These are phyloP conservation scores for Saccostrea glomerata DNA, from an alignment of 1,140 invertebrate species.

Conservation along the genomic window DNA sequence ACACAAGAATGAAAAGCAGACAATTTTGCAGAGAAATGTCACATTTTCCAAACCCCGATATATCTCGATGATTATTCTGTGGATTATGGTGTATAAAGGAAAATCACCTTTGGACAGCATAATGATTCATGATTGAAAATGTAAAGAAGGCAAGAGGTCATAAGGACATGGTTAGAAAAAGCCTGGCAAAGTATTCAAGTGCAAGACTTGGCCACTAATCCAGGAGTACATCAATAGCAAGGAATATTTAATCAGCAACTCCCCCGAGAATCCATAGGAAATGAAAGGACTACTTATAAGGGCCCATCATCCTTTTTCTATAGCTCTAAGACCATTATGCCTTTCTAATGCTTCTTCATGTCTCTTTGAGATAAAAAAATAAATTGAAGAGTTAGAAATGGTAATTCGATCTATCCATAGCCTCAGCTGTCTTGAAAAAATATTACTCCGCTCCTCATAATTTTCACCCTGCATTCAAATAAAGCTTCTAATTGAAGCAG, in stretches of 20 bases:
- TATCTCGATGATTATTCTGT: slow-evolving; percentile 2
- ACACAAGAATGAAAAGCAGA: slow-evolving; percentile 29
- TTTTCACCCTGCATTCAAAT: slow-evolving; percentile 28
- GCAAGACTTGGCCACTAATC: background rate
- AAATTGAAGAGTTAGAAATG: background rate
- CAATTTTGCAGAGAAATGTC: slow-evolving; percentile 34
- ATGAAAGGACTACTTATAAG: slow-evolving; percentile 34
- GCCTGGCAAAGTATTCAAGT: background rate
- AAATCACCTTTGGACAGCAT: slow-evolving; percentile 30
- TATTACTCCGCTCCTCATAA: slow-evolving; percentile 33
- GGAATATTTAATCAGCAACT: slow-evolving; percentile 32
- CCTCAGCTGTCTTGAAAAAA: slow-evolving; percentile 26
- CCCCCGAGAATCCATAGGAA: slow-evolving; percentile 29
- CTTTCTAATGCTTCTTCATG: slow-evolving; percentile 30
- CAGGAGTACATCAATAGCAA: background rate
- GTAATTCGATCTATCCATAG: slow-evolving; percentile 28
- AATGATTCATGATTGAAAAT: slow-evolving; percentile 35
- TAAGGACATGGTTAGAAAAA: slow-evolving; percentile 29
- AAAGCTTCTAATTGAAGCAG: slow-evolving; percentile 26
- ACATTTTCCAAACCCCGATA: slow-evolving; percentile 22
- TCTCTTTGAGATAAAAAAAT: slow-evolving; percentile 26
- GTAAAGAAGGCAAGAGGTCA: slow-evolving; percentile 30
- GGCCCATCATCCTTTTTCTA: slow-evolving; percentile 24
- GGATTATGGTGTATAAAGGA: slow-evolving; percentile 28
- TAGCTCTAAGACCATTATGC: slow-evolving; percentile 25